A percentile compares a stretch with the other conserved stretches of the same genome.
These are phyloP conservation scores for Chlorocebus sabaeus DNA, from an alignment of 2,113 vertebrate species.

Conservation along the genomic window DNA sequence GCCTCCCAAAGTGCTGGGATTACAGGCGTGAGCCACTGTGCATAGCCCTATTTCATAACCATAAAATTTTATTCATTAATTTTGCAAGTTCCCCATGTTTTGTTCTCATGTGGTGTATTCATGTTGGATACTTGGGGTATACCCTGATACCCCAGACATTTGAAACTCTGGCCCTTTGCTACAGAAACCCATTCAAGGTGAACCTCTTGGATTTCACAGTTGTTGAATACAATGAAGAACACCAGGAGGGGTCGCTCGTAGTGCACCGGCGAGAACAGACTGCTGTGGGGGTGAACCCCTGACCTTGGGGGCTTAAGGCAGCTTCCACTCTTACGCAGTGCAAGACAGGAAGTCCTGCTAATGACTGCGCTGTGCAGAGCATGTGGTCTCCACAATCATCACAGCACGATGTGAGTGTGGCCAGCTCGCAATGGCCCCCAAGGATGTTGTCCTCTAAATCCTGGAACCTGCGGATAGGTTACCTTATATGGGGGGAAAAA, in stretches of 20 bases:
- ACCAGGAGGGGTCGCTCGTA: neutral
- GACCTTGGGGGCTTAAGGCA: neutral
- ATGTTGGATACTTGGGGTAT: no score
- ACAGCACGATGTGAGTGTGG: no score
- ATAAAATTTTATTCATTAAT: neutral
- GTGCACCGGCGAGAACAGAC: neutral
- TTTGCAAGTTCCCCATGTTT: no score
- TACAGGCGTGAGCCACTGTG: no score
- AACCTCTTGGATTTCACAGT: neutral
- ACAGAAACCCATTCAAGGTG: neutral
- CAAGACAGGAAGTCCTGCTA: neutral
- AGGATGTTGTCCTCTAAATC: no score
- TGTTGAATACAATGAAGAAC: no score
- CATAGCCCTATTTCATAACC: neutral
- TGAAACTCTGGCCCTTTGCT: neutral
- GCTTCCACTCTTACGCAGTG: neutral
- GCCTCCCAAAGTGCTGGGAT: no score
- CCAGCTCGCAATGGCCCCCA: fast-evolving
- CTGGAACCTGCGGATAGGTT: neutral
- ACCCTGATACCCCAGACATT: neutral
- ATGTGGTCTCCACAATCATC: neutral
- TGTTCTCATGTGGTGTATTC: fast-evolving
- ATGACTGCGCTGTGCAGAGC: fast-evolving
- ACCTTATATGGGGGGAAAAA: fast-evolving
- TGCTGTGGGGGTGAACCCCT: neutral